Percentiles rank a stretch among this genome's conserved stretches.
These are phyloP conservation scores for Eleginops maclovinus DNA, from an alignment of 2,113 vertebrate genomes.

Conservation along the genomic window DNA sequence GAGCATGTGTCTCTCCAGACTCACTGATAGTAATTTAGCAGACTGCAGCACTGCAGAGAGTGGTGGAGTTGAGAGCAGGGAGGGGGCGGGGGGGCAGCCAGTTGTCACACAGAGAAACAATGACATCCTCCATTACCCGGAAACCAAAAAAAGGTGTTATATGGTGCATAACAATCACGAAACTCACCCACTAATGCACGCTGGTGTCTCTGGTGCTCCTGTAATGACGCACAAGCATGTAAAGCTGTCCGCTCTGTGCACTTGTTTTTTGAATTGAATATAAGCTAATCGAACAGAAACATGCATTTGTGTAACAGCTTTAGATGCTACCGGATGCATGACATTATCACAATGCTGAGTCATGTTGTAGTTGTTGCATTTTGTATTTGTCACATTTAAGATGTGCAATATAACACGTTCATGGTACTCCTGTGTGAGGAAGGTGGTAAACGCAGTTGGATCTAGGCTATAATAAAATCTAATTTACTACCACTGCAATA, in stretches of 20 bases:
- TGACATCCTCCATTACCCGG: constrained; percentile 58
- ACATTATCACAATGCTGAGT: constrained; percentile 55
- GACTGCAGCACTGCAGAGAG: constrained; percentile 82
- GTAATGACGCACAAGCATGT: constrained; percentile 15
- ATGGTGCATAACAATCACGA: constrained; percentile 24
- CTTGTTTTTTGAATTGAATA: constrained; percentile 7
- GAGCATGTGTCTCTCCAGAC: constrained; percentile 74
- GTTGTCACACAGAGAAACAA: constrained; percentile 69
- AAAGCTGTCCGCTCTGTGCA: not conserved
- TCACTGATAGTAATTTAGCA: constrained; percentile 78
- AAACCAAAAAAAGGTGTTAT: constrained; percentile 35
- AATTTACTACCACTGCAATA: not conserved
- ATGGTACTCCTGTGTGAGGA: not conserved
- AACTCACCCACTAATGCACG: constrained; percentile 19
- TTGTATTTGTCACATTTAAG: constrained; percentile 20
- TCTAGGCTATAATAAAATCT: constrained; percentile 4
- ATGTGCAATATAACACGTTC: constrained; percentile 21
- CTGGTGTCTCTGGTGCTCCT: constrained; percentile 17
- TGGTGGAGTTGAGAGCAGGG: constrained; percentile 57
- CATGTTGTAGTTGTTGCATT: constrained; percentile 37
- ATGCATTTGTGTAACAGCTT: constrained; percentile 27
- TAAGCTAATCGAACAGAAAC: not conserved
- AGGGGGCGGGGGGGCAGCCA: constrained; percentile 61
- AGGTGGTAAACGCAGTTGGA: constrained; percentile 18
- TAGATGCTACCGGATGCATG: constrained; percentile 40